Percentiles rank a stretch among this genome's conserved stretches.
These are phyloP conservation scores for Antennarius striatus DNA, from an alignment of 2,113 vertebrate genomes.

Conservation along the genomic window DNA sequence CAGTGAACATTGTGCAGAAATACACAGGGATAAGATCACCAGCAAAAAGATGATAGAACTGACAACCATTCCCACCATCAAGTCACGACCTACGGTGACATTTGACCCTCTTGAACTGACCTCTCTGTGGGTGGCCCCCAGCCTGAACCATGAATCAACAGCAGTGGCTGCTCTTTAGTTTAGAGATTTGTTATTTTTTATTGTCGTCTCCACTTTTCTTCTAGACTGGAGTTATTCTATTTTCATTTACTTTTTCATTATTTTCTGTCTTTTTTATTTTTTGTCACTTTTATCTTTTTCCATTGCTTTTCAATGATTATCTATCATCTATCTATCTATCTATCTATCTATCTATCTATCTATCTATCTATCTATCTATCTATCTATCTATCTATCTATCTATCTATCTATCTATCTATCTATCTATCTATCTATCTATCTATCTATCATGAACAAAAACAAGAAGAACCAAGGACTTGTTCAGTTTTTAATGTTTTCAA, in stretches of 20 bases:
- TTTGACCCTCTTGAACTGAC: constrained; percentile 49
- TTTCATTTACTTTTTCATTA: background rate
- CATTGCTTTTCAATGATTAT: background rate
- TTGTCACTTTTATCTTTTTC: background rate
- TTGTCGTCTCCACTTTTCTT: constrained; percentile 7
- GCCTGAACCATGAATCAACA: constrained; percentile 34
- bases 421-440: background rate
- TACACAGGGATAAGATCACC: background rate
- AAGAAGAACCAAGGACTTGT: constrained; percentile 4
- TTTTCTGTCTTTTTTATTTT: background rate
- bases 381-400: constrained; percentile 16
- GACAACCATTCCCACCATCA: constrained; percentile 58
- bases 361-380: constrained; percentile 14
- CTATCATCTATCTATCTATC: background rate
- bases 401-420: background rate
- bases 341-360: constrained; percentile 19
- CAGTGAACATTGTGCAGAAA: background rate
- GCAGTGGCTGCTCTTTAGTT: constrained; percentile 33
- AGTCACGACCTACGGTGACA: constrained; percentile 34
- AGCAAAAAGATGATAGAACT: constrained; percentile 3
- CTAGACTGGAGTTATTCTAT: background rate
- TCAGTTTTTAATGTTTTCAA: constrained; percentile 49
- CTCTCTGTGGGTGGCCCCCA: constrained; percentile 75
- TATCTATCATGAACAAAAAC: background rate
- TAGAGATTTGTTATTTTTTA: constrained; percentile 16